Base-by-base conservation (phyloP, 2,888 invertebrate genomes). In the Lasioglossum villosulum region DNA sequence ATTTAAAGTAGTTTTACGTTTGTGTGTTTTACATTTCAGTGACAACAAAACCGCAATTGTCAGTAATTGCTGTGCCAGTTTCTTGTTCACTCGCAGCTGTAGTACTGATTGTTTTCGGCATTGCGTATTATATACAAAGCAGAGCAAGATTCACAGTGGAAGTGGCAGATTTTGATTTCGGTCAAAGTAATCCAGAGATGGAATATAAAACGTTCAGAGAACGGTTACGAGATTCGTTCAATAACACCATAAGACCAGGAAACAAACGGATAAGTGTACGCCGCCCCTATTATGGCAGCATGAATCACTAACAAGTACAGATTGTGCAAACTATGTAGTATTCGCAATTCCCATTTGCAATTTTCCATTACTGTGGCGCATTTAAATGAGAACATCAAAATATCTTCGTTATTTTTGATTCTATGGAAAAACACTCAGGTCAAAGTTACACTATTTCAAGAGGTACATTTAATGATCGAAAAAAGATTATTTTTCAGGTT, bases 161-260 rank as follows among this genome's bases (percentile, higher is more conserved):
- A 96, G 98, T 98, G 23, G 98, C 98, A 0, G 98, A 98, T 95
- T 98, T 98, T 93, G 98, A 98, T 95, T 98, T 98, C 94, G 98
- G 98, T 0, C 97, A 97, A 92, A 96, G 97, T 93, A 97, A 96
- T 90, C 96, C 97, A 27, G 98, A 98, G 90, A 96, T 98, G 95
- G 98, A 98, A 93, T 98, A 98, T 94, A 98, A 98, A 95, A 98
- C 98, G 30, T 98, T 98, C 94, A 96, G 96, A 76, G 98, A 98
- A 93, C 96, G 98, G 70, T 96, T 98, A 1, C 96, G 97, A 63
- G 98, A 98, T 90, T 98, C 98, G 70, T 96, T 98, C 93, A 95
- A 96, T 84, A 96, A 97, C 91, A 96, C 96, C 42, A 96, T 97
- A 89, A 94, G 94, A 86, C 91, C 92, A 70, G 92, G 92, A 87